A percentile compares a stretch with the other conserved stretches of the same genome.
Conservation (phyloP, 2,113 vertebrate species). For the Gallinago paraguaiae region DNA sequence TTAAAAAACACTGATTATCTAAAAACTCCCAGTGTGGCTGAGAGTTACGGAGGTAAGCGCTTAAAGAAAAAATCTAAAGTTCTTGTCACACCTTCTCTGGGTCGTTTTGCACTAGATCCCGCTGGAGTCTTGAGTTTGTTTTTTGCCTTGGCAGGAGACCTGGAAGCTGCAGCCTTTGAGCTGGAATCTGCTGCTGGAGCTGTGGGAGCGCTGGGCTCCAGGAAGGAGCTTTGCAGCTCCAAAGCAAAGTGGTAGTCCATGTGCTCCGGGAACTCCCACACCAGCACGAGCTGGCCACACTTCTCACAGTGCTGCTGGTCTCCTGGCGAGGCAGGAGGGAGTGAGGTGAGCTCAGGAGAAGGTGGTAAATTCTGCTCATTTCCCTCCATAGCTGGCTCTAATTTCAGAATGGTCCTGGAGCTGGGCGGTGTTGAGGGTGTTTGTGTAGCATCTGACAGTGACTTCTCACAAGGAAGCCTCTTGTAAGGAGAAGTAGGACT, state of each 20-base stretch:
- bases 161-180: background rate
- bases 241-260: constrained; percentile 92
- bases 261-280: constrained; percentile 95
- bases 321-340: background rate
- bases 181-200: background rate
- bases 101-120: constrained; percentile 78
- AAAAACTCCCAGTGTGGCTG: background rate
- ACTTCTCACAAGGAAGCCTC: background rate
- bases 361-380: constrained; percentile 38
- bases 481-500: background rate
- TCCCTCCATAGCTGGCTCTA: background rate
- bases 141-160: constrained; percentile 70
- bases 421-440: background rate
- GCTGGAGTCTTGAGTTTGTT: constrained; percentile 73
- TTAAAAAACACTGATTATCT: background rate
- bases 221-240: constrained; percentile 88
- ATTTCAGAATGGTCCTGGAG: background rate
- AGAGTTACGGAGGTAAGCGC: constrained; percentile 66
- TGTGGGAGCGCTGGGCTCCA: constrained; percentile 19
- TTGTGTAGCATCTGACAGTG: background rate
- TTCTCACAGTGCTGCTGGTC: constrained; percentile 85
- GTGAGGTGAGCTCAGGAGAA: background rate
- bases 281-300: constrained; percentile 81
- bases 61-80: constrained; percentile 93
- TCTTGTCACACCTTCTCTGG: constrained; percentile 62